Conservation (phyloP, 1,140 invertebrate species). For the Odontomachus brunneus region DNA sequence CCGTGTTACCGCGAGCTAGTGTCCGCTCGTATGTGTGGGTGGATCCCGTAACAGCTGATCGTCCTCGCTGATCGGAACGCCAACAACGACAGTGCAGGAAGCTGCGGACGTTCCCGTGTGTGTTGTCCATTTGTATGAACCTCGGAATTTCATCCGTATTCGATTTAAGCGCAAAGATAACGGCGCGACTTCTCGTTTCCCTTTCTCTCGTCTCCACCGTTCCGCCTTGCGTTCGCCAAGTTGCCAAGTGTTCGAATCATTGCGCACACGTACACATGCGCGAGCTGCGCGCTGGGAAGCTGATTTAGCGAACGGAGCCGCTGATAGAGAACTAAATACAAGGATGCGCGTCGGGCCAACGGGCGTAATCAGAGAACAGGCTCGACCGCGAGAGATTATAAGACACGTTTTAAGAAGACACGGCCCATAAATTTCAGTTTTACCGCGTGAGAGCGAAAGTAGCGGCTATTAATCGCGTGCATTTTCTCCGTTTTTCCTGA, state of each 20-base stretch:
- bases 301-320: not conserved
- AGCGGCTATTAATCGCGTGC: not conserved
- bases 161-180: slow-evolving; percentile 76
- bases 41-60: slow-evolving; percentile 71
- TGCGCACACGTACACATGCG: not conserved
- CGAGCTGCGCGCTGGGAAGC: not conserved
- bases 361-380: slow-evolving; percentile 26
- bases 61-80: slow-evolving; percentile 71
- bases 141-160: slow-evolving; percentile 77
- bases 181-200: slow-evolving; percentile 41
- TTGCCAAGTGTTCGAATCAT: slow-evolving; percentile 24
- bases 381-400: not conserved
- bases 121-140: slow-evolving; percentile 77
- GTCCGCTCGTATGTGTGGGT: slow-evolving; percentile 62
- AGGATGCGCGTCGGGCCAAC: slow-evolving; percentile 26
- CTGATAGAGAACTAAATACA: slow-evolving; percentile 40
- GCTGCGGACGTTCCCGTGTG: slow-evolving; percentile 61
- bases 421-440: slow-evolving; percentile 29
- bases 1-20: slow-evolving; percentile 16
- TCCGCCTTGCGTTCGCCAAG: not conserved
- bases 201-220: not conserved
- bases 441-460: slow-evolving; percentile 20
- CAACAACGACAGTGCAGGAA: slow-evolving; percentile 63
- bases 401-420: slow-evolving; percentile 4
- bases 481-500: not conserved